Evolutionary conservation across 2,888 invertebrate species (phyloP).

Genomic region (Polylopha cassiicola): DNA sequence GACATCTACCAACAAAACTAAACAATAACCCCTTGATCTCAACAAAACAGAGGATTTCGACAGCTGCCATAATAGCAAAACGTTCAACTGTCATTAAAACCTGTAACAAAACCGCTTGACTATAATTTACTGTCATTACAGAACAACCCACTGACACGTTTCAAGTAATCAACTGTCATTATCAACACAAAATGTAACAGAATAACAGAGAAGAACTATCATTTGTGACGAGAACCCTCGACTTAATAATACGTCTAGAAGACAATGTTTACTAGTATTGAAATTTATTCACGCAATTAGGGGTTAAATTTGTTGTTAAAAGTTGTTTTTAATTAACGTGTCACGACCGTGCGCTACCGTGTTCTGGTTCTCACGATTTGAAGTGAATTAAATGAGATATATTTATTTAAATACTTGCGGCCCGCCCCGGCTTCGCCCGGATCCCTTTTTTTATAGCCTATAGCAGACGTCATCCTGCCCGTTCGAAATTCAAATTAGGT

Average conservation of each 20-base stretch:
- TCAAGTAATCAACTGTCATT: constrained; percentile 45
- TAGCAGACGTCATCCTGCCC: too few species aligned
- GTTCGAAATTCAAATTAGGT: too few species aligned
- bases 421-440: too few species aligned
- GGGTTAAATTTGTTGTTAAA: too few species aligned
- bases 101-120: constrained; percentile 34
- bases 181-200: constrained; percentile 30
- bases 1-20: constrained; percentile 2
- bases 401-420: too few species aligned
- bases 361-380: too few species aligned
- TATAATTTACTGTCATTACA: constrained; percentile 46
- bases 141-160: constrained; percentile 40
- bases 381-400: too few species aligned
- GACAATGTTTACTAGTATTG: constrained; percentile 11
- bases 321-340: too few species aligned
- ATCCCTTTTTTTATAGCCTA: too few species aligned
- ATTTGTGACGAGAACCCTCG: constrained; percentile 15
- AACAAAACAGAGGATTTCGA: constrained; percentile 26
- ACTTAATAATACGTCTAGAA: constrained; percentile 11
- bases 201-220: constrained; percentile 25
- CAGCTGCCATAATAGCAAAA: constrained; percentile 27
- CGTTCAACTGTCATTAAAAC: constrained; percentile 30
- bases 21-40: constrained; percentile 6
- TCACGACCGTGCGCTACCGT: too few species aligned
- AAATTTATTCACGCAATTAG: constrained; percentile 12